Percentiles rank a stretch among this genome's conserved stretches.
Evolutionary conservation across 1,140 invertebrate species (phyloP).

Genomic region (Ceratina calcarata): DNA sequence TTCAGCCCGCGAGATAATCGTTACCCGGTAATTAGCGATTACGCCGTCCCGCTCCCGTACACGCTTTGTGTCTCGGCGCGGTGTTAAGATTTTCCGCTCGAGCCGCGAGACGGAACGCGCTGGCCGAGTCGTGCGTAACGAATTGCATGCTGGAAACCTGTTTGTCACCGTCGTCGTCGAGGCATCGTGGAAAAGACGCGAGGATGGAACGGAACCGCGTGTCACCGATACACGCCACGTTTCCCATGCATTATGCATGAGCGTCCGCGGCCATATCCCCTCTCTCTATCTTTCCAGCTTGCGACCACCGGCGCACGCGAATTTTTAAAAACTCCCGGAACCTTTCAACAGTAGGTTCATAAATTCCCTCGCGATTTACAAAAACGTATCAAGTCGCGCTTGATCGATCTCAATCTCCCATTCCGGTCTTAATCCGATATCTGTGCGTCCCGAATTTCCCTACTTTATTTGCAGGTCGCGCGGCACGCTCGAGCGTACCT

Average conservation of each 20-base stretch:
- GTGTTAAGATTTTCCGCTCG: conserved; percentile 27
- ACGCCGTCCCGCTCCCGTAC: conserved; percentile 26
- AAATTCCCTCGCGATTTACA: conserved; percentile 5
- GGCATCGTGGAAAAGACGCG: conserved; percentile 30
- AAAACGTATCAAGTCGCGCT: neutral
- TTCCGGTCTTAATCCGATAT: conserved; percentile 41
- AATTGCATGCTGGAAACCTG: conserved; percentile 64
- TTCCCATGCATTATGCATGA: conserved; percentile 60
- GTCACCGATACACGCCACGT: conserved; percentile 56
- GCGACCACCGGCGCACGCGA: too few relatives aligned
- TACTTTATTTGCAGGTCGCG: neutral
- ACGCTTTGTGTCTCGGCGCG: neutral
- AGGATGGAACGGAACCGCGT: conserved; percentile 59
- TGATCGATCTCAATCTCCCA: neutral
- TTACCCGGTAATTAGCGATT: conserved; percentile 64
- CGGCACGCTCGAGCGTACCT: conserved; percentile 55
- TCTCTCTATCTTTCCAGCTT: neutral
- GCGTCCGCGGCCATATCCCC: neutral
- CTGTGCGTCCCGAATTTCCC: conserved; percentile 2
- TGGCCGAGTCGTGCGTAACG: conserved; percentile 42
- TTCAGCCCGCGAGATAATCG: conserved; percentile 39
- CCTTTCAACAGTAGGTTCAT: neutral
- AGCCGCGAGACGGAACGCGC: conserved; percentile 25
- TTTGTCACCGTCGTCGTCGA: conserved; percentile 61
- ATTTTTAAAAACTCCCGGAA: too few relatives aligned